Evolutionary conservation across 2,888 invertebrate genomes (phyloP).

Genomic region (Alsophila aescularia): DNA sequence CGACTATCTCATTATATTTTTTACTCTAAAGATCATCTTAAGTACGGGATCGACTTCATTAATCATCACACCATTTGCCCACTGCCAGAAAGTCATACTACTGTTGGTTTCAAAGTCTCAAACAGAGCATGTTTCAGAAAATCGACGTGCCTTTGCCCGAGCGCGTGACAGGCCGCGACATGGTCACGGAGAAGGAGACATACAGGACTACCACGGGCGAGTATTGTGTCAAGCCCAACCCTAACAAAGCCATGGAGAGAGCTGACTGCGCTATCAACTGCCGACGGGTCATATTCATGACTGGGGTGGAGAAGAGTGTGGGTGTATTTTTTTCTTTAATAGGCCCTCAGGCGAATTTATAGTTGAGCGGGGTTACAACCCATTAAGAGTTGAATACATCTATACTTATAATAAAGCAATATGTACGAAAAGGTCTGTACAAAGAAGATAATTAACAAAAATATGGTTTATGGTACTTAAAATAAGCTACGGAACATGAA

Average conservation of each 20-base stretch:
- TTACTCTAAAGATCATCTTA: too few relatives aligned
- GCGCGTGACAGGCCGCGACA: conserved; percentile 69
- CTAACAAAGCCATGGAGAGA: conserved; percentile 77
- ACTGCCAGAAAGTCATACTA: too few relatives aligned
- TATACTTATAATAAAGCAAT: too few relatives aligned
- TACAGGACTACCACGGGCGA: conserved; percentile 72
- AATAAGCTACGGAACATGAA: too few relatives aligned
- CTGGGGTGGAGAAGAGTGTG: conserved; percentile 72
- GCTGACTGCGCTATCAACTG: conserved; percentile 74
- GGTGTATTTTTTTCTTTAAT: conserved; percentile 9
- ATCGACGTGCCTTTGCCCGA: conserved; percentile 68
- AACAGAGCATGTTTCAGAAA: conserved; percentile 56
- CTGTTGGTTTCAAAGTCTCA: background rate
- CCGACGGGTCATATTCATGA: conserved; percentile 69
- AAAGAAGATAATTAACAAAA: too few relatives aligned
- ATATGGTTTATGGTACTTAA: too few relatives aligned
- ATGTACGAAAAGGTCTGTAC: too few relatives aligned
- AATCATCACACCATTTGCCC: too few relatives aligned
- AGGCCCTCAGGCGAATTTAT: background rate
- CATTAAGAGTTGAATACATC: background rate
- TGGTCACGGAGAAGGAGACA: conserved; percentile 74
- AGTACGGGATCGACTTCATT: too few relatives aligned
- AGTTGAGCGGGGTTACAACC: background rate
- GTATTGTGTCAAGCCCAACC: conserved; percentile 76
- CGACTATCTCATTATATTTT: too few relatives aligned